phyloP scores from a whole-genome alignment of 2,888 invertebrate genomes.

The Ornithoptera alexandrae region DNA sequence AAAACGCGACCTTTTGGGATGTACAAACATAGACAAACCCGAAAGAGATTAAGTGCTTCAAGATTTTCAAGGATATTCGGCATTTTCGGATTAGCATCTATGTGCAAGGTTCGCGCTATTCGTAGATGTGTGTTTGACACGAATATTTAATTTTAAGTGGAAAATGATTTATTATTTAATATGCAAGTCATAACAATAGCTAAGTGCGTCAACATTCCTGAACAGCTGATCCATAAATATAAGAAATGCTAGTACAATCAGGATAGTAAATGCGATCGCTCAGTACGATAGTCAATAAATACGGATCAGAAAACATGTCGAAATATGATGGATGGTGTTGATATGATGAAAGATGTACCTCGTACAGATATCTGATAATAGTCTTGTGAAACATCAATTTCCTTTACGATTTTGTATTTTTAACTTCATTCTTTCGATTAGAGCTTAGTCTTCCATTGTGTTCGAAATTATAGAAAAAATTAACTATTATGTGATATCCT shows the following conservation, averaged over 20 bases:
- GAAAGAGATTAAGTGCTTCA: conserved; percentile 61
- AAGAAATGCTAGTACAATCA: conserved; percentile 47
- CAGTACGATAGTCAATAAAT: conserved; percentile 70
- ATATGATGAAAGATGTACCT: conserved; percentile 67
- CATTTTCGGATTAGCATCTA: background rate
- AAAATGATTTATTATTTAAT: background rate
- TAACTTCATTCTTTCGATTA: conserved; percentile 2
- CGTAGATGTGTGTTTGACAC: background rate
- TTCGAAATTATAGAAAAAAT: background rate
- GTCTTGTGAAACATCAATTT: conserved; percentile 17
- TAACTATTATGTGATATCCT: too few relatives aligned
- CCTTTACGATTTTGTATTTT: conserved; percentile 14
- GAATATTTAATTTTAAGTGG: background rate
- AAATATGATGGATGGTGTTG: conserved; percentile 71
- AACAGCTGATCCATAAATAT: background rate
- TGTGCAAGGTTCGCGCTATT: background rate
- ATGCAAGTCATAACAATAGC: too few relatives aligned
- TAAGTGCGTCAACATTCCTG: too few relatives aligned
- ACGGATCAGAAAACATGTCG: conserved; percentile 73
- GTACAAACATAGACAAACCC: conserved; percentile 60
- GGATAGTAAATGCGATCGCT: conserved; percentile 69
- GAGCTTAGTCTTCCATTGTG: background rate
- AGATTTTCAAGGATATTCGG: conserved; percentile 54
- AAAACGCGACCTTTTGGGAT: conserved; percentile 64
- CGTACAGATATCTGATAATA: conserved; percentile 23